Percentiles rank a stretch among this genome's conserved stretches.
These are phyloP conservation scores for Otus scops DNA, from an alignment of 2,797 vertebrate species.

Conservation along the genomic window DNA sequence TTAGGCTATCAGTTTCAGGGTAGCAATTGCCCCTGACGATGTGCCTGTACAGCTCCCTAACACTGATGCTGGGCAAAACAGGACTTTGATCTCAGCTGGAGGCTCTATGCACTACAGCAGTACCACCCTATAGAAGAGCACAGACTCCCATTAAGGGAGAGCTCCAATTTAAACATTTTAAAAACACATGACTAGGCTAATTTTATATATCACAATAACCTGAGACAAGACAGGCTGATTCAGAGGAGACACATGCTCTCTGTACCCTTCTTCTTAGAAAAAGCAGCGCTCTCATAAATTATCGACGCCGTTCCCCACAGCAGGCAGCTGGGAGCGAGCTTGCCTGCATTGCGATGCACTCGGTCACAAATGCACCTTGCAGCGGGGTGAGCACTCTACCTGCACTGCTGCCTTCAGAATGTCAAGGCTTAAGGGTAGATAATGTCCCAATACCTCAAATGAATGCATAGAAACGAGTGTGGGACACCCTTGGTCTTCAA, in stretches of 20 bases:
- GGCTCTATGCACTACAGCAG: background rate
- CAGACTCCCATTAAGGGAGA: background rate
- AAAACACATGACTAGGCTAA: background rate
- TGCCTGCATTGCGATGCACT: background rate
- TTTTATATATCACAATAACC: background rate
- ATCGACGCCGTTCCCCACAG: background rate
- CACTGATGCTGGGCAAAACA: background rate
- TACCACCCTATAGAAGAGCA: background rate
- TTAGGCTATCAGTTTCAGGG: background rate
- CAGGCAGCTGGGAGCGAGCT: background rate
- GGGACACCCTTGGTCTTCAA: background rate
- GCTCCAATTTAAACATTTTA: background rate
- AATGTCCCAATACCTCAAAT: background rate
- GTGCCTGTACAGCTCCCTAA: background rate
- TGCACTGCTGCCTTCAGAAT: background rate
- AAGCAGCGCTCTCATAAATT: background rate
- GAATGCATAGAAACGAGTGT: rapidly evolving
- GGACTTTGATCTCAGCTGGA: background rate
- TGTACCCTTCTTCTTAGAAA: background rate
- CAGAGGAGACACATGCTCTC: background rate
- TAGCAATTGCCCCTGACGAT: background rate
- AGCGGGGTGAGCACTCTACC: background rate
- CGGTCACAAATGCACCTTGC: background rate
- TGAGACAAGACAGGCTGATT: background rate
- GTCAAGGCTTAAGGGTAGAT: no score